Evolutionary conservation across 2,888 invertebrate genomes (phyloP), one percentile per base, ranked within the genome.

Genomic region (Protophormia terraenovae): DNA sequence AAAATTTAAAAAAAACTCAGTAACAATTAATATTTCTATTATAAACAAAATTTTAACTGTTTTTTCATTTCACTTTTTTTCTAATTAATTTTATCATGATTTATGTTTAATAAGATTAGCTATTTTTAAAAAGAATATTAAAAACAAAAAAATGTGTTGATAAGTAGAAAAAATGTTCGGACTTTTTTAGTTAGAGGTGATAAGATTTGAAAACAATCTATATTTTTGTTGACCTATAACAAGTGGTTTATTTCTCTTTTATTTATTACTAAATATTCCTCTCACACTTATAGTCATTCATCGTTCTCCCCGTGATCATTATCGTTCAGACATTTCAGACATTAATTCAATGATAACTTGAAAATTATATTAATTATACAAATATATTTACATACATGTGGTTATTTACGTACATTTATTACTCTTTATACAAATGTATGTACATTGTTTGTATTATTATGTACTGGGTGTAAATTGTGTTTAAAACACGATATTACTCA

Each of bases 141-240:
- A 58, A 32, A 16, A 67, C 12, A 27, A 77, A 58, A 58, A 53
- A 32, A 41, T 16, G n/a, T 38, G n/a, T 69, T n/a, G 78, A 78
- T 78, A 78, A 78, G 64, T 38, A 14, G 14, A 3, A 5, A n/a
- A n/a, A n/a, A 27, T 22, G 47, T 69, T 32, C 3, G 27, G 35
- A 16, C 55, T 53, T 58, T 66, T 55, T 66, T 45, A 35, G 8
- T 62, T n/a, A 24, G 22, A 2, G 16, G 35, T 69, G 69, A 78
- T 78, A 78, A 78, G 78, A 50, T 50, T 78, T 29, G 27, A 55
- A 47, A n/a, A 41, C 24, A 45, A 8, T 45, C 22, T 24, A 29
- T 32, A 38, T 64, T 64, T 73, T 47, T 69, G 41, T 71, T 82
- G 69, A 76, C 75, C 60, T 62, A 75, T 62, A 75, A 69, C 45